A percentile compares a stretch with the other conserved stretches of the same genome.
These are phyloP conservation scores for Macrophya annulata DNA, from an alignment of 2,888 invertebrate species.

Conservation along the genomic window DNA sequence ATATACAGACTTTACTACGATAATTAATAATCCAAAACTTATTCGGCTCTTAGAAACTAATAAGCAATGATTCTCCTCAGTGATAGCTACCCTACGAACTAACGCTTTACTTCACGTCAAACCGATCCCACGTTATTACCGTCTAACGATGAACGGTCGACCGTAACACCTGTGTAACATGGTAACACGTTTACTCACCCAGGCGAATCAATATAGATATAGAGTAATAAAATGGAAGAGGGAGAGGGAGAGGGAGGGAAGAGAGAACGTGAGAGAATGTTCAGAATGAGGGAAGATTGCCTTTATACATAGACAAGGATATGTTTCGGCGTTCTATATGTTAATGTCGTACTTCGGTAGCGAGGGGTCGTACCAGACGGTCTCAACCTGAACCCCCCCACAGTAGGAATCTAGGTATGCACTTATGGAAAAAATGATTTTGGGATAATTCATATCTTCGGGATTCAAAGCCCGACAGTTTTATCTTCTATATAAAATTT, in stretches of 20 bases:
- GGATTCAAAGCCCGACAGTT: neutral
- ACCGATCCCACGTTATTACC: neutral
- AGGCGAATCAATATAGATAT: neutral
- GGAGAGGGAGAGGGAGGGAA: neutral
- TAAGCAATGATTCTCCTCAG: neutral
- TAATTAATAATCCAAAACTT: neutral
- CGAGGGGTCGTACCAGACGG: neutral
- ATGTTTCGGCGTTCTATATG: constrained; percentile 8
- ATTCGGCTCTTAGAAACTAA: neutral
- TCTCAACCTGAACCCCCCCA: constrained; percentile 17
- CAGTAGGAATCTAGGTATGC: too few species aligned
- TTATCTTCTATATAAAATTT: neutral
- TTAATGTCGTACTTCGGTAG: neutral
- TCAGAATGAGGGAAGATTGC: neutral
- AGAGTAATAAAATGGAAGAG: neutral
- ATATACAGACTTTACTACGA: neutral
- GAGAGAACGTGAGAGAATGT: neutral
- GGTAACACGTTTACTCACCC: constrained; percentile 5
- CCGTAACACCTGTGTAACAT: neutral
- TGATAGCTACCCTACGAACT: neutral
- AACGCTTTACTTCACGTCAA: neutral
- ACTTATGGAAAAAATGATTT: neutral
- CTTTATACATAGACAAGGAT: neutral
- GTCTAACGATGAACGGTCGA: neutral
- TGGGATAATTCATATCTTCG: neutral